A percentile compares a stretch with the other conserved stretches of the same genome.
Conservation (phyloP, 1,140 invertebrate genomes). For the Notospermus geniculatus region DNA sequence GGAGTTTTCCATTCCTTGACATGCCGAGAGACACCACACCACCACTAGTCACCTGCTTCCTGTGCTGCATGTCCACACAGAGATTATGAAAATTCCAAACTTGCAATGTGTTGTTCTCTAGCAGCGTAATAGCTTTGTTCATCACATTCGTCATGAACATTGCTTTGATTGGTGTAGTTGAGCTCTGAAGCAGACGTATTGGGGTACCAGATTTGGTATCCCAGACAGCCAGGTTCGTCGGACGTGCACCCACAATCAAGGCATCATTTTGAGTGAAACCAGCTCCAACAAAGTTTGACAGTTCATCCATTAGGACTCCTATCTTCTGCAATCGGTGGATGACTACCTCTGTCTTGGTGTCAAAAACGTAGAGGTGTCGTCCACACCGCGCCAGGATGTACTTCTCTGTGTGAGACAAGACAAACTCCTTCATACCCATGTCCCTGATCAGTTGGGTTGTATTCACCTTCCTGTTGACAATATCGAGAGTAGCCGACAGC, state of each 20-base stretch:
- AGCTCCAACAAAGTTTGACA: conserved; percentile 33
- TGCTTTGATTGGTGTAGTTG: conserved; percentile 24
- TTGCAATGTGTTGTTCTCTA: conserved; percentile 40
- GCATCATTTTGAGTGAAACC: conserved; percentile 39
- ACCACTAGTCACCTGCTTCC: conserved; percentile 32
- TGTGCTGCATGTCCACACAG: conserved; percentile 34
- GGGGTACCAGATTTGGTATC: conserved; percentile 33
- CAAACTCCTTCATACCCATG: conserved; percentile 35
- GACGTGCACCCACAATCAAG: conserved; percentile 35
- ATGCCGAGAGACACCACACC: conserved; percentile 27
- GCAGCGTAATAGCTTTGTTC: conserved; percentile 39
- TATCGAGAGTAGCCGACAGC: conserved; percentile 32
- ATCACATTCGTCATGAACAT: conserved; percentile 34
- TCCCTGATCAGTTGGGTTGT: conserved; percentile 33
- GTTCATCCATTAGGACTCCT: conserved; percentile 32
- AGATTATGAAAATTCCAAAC: conserved; percentile 47
- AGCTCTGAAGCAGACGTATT: conserved; percentile 35
- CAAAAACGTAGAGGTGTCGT: conserved; percentile 32
- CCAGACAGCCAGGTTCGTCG: conserved; percentile 45
- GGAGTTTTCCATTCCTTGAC: conserved; percentile 24
- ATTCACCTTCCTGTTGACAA: conserved; percentile 25
- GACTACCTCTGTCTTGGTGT: conserved; percentile 26
- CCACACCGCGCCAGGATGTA: conserved; percentile 31
- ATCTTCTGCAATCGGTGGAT: conserved; percentile 29
- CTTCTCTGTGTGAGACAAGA: conserved; percentile 32